These are phyloP conservation scores for Proisotoma minuta DNA, from an alignment of 2,888 invertebrate genomes.

Conservation along the genomic window DNA sequence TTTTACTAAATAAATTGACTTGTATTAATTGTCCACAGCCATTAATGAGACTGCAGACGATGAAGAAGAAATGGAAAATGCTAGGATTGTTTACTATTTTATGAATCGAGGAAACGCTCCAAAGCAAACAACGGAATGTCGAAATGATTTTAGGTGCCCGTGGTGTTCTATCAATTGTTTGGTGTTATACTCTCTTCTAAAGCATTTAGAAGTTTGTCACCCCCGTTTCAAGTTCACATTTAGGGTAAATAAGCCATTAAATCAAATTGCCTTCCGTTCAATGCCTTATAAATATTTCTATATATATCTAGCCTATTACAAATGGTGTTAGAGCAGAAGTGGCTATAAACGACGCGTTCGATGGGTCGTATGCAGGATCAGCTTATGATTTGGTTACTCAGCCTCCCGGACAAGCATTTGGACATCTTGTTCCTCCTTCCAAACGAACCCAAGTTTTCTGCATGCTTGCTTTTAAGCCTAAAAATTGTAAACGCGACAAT, in stretches of 20 bases:
- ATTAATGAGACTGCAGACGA: neutral
- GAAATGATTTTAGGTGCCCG: conserved; percentile 87
- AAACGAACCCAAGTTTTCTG: conserved; percentile 71
- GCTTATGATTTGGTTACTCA: conserved; percentile 79
- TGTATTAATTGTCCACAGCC: neutral
- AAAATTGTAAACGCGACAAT: conserved; percentile 48
- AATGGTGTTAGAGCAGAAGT: conserved; percentile 87
- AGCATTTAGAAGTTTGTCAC: conserved; percentile 90
- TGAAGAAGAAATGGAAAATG: conserved; percentile 49
- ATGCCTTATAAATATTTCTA: conserved; percentile 10
- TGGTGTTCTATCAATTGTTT: conserved; percentile 92
- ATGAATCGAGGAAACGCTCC: conserved; percentile 89
- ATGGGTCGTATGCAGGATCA: conserved; percentile 90
- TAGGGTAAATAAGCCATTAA: conserved; percentile 59
- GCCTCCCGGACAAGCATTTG: conserved; percentile 66
- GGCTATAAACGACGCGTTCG: conserved; percentile 88
- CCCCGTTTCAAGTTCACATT: conserved; percentile 89
- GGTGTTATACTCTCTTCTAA: conserved; percentile 78
- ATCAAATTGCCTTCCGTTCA: conserved; percentile 6
- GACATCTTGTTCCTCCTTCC: conserved; percentile 63
- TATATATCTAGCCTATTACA: conserved; percentile 61
- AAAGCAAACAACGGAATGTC: neutral
- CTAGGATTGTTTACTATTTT: conserved; percentile 84
- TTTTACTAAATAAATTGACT: neutral
- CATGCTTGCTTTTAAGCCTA: conserved; percentile 72